phyloP scores from a whole-genome alignment of 2,113 vertebrate species.

The Pelmatolapia mariae region DNA sequence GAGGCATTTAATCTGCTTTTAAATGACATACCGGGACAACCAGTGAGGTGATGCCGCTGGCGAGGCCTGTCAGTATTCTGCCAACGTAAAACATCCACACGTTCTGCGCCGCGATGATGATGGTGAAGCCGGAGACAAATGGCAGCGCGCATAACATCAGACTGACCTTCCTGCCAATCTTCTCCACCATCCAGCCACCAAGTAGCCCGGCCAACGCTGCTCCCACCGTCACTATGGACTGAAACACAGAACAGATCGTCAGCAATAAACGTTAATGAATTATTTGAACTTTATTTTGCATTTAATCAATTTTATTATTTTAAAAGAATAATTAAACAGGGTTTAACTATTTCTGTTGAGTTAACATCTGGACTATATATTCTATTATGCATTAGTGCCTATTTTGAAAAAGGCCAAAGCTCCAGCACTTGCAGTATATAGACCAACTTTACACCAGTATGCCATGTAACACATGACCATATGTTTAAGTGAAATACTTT shows the following conservation, averaged over 20 bases:
- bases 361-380: background rate
- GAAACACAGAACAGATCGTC: background rate
- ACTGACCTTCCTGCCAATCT: slow-evolving; percentile 82
- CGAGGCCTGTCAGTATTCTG: slow-evolving; percentile 80
- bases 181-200: slow-evolving; percentile 84
- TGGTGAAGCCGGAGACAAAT: slow-evolving; percentile 78
- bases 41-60: slow-evolving; percentile 86
- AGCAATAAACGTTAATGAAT: background rate
- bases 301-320: background rate
- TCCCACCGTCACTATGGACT: slow-evolving; percentile 90
- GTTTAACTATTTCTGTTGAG: accelerated
- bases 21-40: slow-evolving; percentile 81
- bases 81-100: slow-evolving; percentile 86
- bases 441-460: background rate
- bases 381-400: background rate
- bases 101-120: slow-evolving; percentile 83
- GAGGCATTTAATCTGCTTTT: background rate
- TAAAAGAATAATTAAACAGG: background rate
- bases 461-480: background rate
- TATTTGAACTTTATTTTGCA: background rate
- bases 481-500: background rate
- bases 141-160: slow-evolving; percentile 85
- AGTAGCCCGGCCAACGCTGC: slow-evolving; percentile 82
- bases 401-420: background rate
- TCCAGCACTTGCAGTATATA: background rate